Percentiles rank a stretch among this genome's conserved stretches.
These are phyloP conservation scores for Sminthurinus aureus DNA, from an alignment of 2,888 invertebrate genomes.

Conservation along the genomic window DNA sequence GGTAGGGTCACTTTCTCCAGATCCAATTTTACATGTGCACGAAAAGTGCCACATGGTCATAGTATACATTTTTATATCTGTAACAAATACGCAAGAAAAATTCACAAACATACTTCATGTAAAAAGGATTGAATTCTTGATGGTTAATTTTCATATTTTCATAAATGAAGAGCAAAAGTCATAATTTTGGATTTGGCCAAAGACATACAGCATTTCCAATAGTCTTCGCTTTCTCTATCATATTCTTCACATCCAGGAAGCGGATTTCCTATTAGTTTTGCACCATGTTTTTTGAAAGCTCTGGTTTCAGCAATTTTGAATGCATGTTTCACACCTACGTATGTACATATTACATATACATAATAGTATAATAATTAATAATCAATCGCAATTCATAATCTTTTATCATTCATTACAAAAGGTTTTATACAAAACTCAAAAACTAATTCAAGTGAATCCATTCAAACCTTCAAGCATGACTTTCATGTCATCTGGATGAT, in stretches of 20 bases:
- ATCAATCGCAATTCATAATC: too few species aligned
- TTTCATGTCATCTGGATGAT: constrained; percentile 51
- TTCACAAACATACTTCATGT: too few species aligned
- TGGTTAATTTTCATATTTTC: too few species aligned
- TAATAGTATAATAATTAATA: too few species aligned
- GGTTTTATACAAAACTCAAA: too few species aligned
- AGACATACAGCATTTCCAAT: constrained; percentile 54
- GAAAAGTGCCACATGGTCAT: constrained; percentile 30
- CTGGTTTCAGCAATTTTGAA: constrained; percentile 50
- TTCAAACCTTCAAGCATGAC: constrained; percentile 48
- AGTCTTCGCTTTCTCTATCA: constrained; percentile 46
- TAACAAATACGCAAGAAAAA: too few species aligned
- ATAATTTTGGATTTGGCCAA: too few species aligned
- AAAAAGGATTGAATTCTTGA: too few species aligned
- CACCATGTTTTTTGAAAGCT: constrained; percentile 46
- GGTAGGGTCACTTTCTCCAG: constrained; percentile 1
- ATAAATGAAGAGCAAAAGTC: too few species aligned
- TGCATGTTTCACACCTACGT: constrained; percentile 50
- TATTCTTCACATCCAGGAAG: constrained; percentile 51
- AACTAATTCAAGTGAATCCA: background rate
- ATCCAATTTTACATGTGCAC: constrained; percentile 27
- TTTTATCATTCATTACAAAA: too few species aligned
- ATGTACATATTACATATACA: too few species aligned
- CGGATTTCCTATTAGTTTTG: constrained; percentile 37
- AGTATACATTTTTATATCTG: too few species aligned